A percentile compares a stretch with the other conserved stretches of the same genome.
Evolutionary conservation across 2,113 vertebrate genomes (phyloP).

Genomic region (Mormyrus lacerda): DNA sequence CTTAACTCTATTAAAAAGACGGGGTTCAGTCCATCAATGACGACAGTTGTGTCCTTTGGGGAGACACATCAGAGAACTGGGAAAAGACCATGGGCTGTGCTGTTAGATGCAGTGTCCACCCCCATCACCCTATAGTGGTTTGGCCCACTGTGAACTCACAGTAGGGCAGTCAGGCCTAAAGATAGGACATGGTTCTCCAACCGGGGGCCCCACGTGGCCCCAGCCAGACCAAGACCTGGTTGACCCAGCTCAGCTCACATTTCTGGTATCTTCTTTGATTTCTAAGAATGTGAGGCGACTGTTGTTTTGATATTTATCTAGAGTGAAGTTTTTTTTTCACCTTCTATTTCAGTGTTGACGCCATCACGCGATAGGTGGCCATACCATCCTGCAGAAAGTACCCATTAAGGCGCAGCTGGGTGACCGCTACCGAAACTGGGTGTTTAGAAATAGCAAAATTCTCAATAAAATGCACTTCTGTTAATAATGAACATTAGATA

Average conservation of each 20-base stretch:
- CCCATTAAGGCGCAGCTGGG: neutral
- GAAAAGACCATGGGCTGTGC: neutral
- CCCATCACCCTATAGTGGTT: neutral
- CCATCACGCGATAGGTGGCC: too few species aligned
- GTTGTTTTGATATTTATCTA: conserved; percentile 32
- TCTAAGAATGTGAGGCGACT: conserved; percentile 58
- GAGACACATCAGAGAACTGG: neutral
- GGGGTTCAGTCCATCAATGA: neutral
- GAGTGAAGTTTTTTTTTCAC: neutral
- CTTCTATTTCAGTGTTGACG: neutral
- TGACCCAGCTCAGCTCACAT: conserved; percentile 27
- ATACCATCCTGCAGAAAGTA: neutral
- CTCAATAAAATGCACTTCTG: neutral
- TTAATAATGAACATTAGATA: neutral
- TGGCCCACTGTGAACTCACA: neutral
- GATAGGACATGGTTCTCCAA: neutral
- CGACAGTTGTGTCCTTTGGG: neutral
- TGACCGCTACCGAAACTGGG: neutral
- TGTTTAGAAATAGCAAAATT: neutral
- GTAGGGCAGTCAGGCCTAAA: neutral
- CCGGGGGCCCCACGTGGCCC: neutral
- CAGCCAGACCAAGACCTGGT: neutral
- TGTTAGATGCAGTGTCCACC: neutral
- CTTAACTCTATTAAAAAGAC: neutral
- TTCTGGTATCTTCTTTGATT: conserved; percentile 40